Percentiles rank a stretch among this genome's conserved stretches.
These are phyloP conservation scores for Poecilia gillii DNA, from an alignment of 2,797 vertebrate genomes.

Conservation along the genomic window DNA sequence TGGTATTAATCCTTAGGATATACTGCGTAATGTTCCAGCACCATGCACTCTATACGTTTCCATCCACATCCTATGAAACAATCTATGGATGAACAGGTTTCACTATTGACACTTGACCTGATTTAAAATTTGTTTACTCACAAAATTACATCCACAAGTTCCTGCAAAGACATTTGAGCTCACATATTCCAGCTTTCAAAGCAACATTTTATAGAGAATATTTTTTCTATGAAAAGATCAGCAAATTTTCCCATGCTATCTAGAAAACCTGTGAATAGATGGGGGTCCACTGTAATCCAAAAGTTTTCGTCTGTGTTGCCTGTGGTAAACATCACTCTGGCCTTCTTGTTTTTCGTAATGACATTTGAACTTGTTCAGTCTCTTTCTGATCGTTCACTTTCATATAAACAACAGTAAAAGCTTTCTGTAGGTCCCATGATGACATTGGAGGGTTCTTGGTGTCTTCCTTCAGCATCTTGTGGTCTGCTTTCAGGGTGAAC, in stretches of 20 bases:
- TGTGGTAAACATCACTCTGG: background rate
- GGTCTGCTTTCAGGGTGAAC: background rate
- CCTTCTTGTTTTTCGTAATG: background rate
- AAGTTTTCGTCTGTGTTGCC: background rate
- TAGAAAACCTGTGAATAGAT: too few relatives aligned
- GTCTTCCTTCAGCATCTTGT: background rate
- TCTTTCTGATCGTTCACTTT: background rate
- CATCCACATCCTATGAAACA: background rate
- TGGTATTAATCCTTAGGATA: slow-evolving; percentile 37
- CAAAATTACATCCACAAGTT: background rate
- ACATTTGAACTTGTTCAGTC: background rate
- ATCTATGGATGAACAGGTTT: slow-evolving; percentile 7
- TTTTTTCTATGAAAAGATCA: background rate
- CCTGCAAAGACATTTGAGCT: too few relatives aligned
- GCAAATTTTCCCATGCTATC: too few relatives aligned
- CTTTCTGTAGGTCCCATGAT: background rate
- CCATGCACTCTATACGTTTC: background rate
- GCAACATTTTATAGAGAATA: background rate
- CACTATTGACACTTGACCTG: background rate
- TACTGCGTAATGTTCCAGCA: background rate
- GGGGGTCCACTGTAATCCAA: background rate
- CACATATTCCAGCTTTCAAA: background rate
- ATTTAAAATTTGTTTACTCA: background rate
- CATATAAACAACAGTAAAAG: background rate
- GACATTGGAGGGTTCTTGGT: background rate